Percentiles rank a stretch among this genome's conserved stretches.
phyloP scores from a whole-genome alignment of 2,797 vertebrate genomes.

The Psittacula derbiana region DNA sequence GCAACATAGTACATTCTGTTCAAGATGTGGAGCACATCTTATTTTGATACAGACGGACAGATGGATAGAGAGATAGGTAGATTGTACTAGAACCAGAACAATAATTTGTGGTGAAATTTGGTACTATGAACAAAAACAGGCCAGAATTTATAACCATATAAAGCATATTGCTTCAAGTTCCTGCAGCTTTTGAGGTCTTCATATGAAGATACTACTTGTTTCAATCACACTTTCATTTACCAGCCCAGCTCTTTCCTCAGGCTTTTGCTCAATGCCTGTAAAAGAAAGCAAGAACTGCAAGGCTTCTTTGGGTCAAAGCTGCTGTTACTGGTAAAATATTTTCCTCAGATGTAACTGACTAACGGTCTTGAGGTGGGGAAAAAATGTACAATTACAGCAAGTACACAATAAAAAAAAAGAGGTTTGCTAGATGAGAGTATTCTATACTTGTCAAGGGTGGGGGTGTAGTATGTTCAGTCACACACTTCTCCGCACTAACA shows the following conservation, averaged over 20 bases:
- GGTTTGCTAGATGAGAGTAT: rapidly evolving
- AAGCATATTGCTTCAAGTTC: background rate
- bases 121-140: background rate
- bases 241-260: background rate
- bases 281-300: background rate
- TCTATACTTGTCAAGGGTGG: background rate
- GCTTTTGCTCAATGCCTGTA: background rate
- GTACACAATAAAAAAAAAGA: background rate
- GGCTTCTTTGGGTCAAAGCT: background rate
- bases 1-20: background rate
- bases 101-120: background rate
- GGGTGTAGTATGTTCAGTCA: background rate
- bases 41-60: background rate
- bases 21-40: background rate
- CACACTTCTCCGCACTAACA: background rate
- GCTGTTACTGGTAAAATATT: background rate
- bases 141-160: background rate
- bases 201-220: background rate
- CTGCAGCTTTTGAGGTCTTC: background rate
- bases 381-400: background rate
- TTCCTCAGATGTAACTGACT: background rate
- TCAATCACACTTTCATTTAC: background rate
- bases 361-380: background rate
- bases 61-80: background rate
- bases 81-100: background rate